A percentile compares a stretch with the other conserved stretches of the same genome.
These are phyloP conservation scores for Philaenus spumarius DNA, from an alignment of 1,140 invertebrate genomes.

Conservation along the genomic window DNA sequence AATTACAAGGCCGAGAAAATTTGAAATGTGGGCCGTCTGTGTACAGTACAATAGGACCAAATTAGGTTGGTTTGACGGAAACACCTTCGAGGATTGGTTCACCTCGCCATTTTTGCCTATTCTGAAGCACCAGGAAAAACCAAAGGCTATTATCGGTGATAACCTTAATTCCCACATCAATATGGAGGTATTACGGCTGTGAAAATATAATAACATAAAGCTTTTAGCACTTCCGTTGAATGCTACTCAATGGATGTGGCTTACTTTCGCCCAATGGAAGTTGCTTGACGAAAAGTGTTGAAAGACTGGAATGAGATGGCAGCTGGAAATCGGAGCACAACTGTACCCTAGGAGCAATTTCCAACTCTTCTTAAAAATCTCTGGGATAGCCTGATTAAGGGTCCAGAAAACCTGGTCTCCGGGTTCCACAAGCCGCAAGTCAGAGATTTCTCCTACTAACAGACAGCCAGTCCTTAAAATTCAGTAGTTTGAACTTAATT, in stretches of 20 bases:
- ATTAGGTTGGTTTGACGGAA: slow-evolving; percentile 11
- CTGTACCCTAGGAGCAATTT: slow-evolving; percentile 8
- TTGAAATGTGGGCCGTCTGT: neutral
- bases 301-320: slow-evolving; percentile 4
- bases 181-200: too few relatives aligned
- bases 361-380: slow-evolving; percentile 6
- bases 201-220: neutral
- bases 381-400: neutral
- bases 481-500: too few relatives aligned
- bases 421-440: neutral
- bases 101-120: neutral
- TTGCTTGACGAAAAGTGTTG: slow-evolving; percentile 5
- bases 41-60: neutral
- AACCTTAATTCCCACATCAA: slow-evolving; percentile 2
- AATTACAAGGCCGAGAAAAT: neutral
- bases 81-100: slow-evolving; percentile 7
- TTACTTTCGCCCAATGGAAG: slow-evolving; percentile 7
- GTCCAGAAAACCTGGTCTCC: neutral
- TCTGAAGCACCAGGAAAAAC: neutral
- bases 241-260: neutral
- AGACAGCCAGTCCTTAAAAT: neutral
- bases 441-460: neutral
- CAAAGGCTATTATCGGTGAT: slow-evolving; percentile 3
- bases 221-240: slow-evolving; percentile 6
- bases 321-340: neutral